phyloP scores from a whole-genome alignment of 1,140 invertebrate species.

The Diplogasteroides magnus region DNA sequence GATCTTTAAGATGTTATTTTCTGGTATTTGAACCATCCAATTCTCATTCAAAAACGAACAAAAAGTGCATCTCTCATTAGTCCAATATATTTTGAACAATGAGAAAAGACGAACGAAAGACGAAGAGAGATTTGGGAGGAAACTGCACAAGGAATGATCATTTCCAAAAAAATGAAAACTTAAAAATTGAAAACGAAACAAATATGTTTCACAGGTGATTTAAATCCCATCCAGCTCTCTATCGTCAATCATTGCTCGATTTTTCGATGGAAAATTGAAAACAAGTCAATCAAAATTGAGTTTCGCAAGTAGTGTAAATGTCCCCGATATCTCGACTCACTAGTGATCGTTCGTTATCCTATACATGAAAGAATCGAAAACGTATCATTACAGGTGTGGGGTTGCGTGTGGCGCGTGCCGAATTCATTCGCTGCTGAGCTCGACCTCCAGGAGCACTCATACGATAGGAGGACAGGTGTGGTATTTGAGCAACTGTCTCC shows the following conservation, averaged over 20 bases:
- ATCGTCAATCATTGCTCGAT: not conserved
- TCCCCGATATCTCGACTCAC: too few species aligned
- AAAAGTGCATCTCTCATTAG: not conserved
- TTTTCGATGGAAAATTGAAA: not conserved
- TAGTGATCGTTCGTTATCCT: too few species aligned
- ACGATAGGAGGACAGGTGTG: constrained; percentile 45
- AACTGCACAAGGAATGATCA: not conserved
- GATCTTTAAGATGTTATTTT: too few species aligned
- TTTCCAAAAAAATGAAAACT: too few species aligned
- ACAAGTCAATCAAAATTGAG: not conserved
- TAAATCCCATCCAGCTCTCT: not conserved
- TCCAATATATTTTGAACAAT: not conserved
- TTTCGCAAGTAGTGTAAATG: not conserved
- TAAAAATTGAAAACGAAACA: too few species aligned
- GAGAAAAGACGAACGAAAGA: not conserved
- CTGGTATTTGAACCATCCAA: too few species aligned
- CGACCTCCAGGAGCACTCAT: constrained; percentile 38
- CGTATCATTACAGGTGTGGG: constrained; percentile 11
- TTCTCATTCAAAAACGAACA: too few species aligned
- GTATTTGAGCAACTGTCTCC: too few species aligned
- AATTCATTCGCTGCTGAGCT: constrained; percentile 40
- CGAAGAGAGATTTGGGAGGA: not conserved
- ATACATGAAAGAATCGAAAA: too few species aligned
- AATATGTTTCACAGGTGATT: not conserved
- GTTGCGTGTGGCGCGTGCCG: constrained; percentile 34